Conservation (phyloP, 1,140 invertebrate genomes). For the Drosophila pseudoananassae region DNA sequence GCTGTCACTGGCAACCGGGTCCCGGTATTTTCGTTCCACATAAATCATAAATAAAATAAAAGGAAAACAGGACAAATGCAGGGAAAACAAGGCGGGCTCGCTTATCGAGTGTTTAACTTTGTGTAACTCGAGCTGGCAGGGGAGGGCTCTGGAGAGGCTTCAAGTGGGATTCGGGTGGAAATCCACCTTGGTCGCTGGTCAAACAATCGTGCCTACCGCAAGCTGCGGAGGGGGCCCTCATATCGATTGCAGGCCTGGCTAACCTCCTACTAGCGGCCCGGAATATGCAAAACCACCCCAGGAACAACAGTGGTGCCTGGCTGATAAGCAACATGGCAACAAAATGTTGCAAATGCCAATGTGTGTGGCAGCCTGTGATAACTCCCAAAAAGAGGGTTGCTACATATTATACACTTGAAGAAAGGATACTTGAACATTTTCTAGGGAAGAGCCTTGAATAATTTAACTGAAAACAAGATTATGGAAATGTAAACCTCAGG, state of each 20-base stretch:
- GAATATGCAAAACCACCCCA: conserved; percentile 71
- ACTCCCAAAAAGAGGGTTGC: conserved; percentile 43
- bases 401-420: conserved; percentile 13
- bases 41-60: conserved; percentile 44
- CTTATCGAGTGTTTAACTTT: conserved; percentile 77
- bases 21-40: conserved; percentile 40
- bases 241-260: conserved; percentile 66
- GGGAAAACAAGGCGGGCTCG: conserved; percentile 32
- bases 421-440: neutral
- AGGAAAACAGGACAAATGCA: conserved; percentile 41
- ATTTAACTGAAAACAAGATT: neutral
- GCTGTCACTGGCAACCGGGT: conserved; percentile 69
- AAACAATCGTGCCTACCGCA: conserved; percentile 68
- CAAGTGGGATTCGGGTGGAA: conserved; percentile 4
- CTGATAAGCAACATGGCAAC: conserved; percentile 70
- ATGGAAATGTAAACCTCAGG: neutral
- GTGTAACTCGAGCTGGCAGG: conserved; percentile 23
- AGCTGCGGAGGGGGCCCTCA: conserved; percentile 25
- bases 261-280: conserved; percentile 16
- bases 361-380: conserved; percentile 81
- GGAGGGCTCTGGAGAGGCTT: conserved; percentile 11
- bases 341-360: conserved; percentile 76
- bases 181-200: conserved; percentile 49
- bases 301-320: conserved; percentile 24
- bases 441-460: neutral